Percentiles rank a stretch among this genome's conserved stretches.
These are phyloP conservation scores for Eidolon dupreanum DNA, from an alignment of 2,797 vertebrate species.

Conservation along the genomic window DNA sequence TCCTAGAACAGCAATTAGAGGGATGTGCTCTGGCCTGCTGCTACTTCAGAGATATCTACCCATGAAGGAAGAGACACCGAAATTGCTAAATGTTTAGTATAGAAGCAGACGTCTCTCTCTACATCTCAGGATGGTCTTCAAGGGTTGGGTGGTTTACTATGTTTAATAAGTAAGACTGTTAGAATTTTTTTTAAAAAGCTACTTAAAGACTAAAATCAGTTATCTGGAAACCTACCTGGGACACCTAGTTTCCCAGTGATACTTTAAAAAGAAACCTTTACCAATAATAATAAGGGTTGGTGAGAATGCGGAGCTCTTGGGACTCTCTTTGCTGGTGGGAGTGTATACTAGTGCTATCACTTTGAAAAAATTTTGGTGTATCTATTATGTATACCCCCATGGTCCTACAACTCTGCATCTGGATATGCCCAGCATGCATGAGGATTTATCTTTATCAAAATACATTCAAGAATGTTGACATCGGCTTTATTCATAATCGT, in stretches of 20 bases:
- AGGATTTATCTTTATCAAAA: slow-evolving; percentile 38
- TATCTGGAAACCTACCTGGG: slow-evolving; percentile 20
- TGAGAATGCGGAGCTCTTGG: background rate
- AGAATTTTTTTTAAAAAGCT: background rate
- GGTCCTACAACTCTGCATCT: background rate
- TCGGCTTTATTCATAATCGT: background rate
- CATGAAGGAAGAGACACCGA: background rate
- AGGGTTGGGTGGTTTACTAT: background rate
- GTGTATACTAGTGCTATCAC: background rate
- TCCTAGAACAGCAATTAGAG: background rate
- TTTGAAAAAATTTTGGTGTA: slow-evolving; percentile 8
- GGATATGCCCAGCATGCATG: background rate
- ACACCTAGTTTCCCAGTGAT: background rate
- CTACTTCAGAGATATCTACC: background rate
- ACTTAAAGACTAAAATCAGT: background rate
- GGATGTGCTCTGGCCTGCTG: background rate
- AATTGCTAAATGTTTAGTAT: background rate
- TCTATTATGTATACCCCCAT: background rate
- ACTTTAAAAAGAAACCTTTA: background rate
- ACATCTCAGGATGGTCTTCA: background rate
- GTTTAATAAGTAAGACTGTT: slow-evolving; percentile 33
- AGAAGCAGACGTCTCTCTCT: background rate
- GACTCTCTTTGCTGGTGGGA: background rate
- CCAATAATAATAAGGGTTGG: background rate
- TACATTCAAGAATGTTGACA: background rate